Conservation (phyloP, 1,140 invertebrate genomes). For the Chrysoperla carnea region DNA sequence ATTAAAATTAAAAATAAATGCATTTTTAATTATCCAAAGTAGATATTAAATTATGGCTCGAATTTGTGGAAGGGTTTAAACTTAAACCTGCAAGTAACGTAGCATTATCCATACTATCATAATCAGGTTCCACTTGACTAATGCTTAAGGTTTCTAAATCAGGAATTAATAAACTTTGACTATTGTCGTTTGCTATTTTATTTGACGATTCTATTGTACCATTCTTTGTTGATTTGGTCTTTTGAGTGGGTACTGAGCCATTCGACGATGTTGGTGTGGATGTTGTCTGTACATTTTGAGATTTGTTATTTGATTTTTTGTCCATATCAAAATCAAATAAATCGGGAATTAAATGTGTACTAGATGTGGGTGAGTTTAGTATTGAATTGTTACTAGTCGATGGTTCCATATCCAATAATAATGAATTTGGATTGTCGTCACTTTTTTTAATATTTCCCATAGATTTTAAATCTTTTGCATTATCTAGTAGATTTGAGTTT, state of each 20-base stretch:
- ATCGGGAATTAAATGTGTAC: not conserved
- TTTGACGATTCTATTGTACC: not conserved
- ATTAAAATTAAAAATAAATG: not conserved
- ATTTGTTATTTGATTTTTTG: not conserved
- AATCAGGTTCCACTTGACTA: slow-evolving; percentile 15
- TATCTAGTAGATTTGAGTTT: not conserved
- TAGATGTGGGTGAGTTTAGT: not conserved
- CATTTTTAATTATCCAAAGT: not conserved
- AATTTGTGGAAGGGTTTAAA: slow-evolving; percentile 6
- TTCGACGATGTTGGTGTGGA: not conserved
- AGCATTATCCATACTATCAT: slow-evolving; percentile 20
- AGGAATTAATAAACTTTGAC: not conserved
- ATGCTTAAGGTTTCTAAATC: not conserved
- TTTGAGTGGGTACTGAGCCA: not conserved
- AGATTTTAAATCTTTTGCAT: too few species aligned
- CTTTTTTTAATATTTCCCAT: too few species aligned
- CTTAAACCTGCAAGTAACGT: slow-evolving; percentile 17
- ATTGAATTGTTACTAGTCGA: not conserved
- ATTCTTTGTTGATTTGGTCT: not conserved
- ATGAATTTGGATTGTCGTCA: not conserved
- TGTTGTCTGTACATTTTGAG: not conserved
- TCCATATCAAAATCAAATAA: not conserved
- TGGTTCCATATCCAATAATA: not conserved
- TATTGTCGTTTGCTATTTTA: not conserved
- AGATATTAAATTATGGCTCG: not conserved